Base-by-base conservation (phyloP, 1,140 invertebrate genomes). In the Adelges cooleyi region DNA sequence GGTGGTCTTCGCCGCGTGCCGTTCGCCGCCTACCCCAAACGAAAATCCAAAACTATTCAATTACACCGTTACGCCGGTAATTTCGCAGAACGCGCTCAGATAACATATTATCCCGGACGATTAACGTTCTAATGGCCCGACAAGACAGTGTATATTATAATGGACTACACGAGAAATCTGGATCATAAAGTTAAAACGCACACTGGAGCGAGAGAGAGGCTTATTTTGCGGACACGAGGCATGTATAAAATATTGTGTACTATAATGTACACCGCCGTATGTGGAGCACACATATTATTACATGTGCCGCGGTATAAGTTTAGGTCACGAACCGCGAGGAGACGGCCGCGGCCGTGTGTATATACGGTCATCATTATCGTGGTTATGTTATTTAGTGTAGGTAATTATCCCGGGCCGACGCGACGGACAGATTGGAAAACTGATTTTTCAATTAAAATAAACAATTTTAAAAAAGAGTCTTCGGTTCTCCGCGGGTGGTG, bases 401-500 rank as follows among this genome's bases (percentile, higher is more conserved):
- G 29, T 33, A 33, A 11, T 33, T 11, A 33, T 33, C 5, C 5
- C 29, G 29, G 5, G 11, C 11, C 29, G 29, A 11, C 11, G 29
- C 11, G 29, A 5, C 29, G 29, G 29, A 11, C 29, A 33, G 29
- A 33, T 33, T 11, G 29, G 18, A 38, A 18, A 54, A 22, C 11
- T 54, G 52, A 54, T 54, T 54, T 54, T 54, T 54, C 52, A 54
- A 54, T 54, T 54, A 25, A 11, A 53, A 36, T 33, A 27, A n/a
- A 36, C 33, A 13, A 36, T 36, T 36, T 36, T 36, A 13, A 42
- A 11, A 17, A 22, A 3, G 20, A 38, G 52, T 38, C 29, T 5
- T 33, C 11, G 29, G 29, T 33, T 20, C 52, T 0, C 52, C 20
- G 20, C 52, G 15, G 52, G 52, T 54, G 52, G 52, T 40, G 17